Base-by-base conservation (phyloP, 2,888 invertebrate species). In the Nymphalis urticae region DNA sequence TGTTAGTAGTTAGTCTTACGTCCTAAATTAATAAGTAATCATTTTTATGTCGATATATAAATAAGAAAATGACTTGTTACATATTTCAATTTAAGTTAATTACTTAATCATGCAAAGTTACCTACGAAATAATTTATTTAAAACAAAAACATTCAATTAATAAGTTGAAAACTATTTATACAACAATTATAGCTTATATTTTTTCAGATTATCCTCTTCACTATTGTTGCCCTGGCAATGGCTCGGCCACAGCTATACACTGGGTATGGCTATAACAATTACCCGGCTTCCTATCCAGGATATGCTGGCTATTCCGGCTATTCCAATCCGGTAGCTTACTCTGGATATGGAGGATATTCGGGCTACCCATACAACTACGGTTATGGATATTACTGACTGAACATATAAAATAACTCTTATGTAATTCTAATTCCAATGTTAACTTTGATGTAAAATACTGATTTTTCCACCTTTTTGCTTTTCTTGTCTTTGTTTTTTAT, bases 161-260 rank as follows among this genome's bases (percentile, higher is more conserved):
- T 3, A 27, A 42, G 8, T 42, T 42, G 2, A 42, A 42, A 42
- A 42, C 42, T n/a, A n/a, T n/a, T n/a, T n/a, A n/a, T n/a, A n/a
- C n/a, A n/a, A n/a, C n/a, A n/a, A n/a, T 51, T 6, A 32, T 32
- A 32, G 6, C 6, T 48, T 0, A 59, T 56, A 17, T 48, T 36
- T 88, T n/a, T 86, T 3, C 82, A 93, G 93, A 77, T 93, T 60
- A 79, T 93, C 68, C 76, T 93, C 63, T 86, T 93, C 74, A 88
- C 89, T 68, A 76, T 93, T 47, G 67, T 93, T 81, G 89, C 93
- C 64, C 21, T 94, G 75, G 85, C 92, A 71, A 76, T 92, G 80
- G 90, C 94, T 71, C 85, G 88, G 78, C 85, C 94, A 0, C 92
- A 92, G 73, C 76, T 83, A 16, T 90, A 89, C 76, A 77, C 85